phyloP scores from a whole-genome alignment of 2,888 invertebrate genomes.

The Drosophila imparisetae region DNA sequence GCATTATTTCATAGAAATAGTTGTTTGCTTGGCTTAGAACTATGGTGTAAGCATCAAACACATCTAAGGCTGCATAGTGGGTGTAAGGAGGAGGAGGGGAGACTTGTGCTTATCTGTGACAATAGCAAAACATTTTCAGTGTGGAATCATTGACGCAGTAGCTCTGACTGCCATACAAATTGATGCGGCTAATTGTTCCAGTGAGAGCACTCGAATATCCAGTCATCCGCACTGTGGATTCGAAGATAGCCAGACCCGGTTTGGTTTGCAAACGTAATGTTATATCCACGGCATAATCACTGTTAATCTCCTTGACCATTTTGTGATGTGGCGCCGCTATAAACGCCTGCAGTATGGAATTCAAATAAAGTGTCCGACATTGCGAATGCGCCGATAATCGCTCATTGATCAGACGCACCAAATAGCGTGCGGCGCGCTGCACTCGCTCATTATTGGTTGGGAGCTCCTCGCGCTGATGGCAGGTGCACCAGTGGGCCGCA shows the following conservation, averaged over 20 bases:
- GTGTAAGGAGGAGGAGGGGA: background rate
- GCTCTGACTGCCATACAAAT: slow-evolving; percentile 92
- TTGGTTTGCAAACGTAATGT: slow-evolving; percentile 85
- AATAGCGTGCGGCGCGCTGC: slow-evolving; percentile 86
- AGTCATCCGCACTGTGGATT: slow-evolving; percentile 89
- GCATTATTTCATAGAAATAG: slow-evolving; percentile 73
- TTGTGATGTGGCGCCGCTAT: slow-evolving; percentile 85
- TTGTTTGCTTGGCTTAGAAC: slow-evolving; percentile 29
- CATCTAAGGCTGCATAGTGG: slow-evolving; percentile 60
- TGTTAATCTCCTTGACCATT: slow-evolving; percentile 80
- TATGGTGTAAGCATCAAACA: slow-evolving; percentile 25
- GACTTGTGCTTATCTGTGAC: slow-evolving; percentile 84
- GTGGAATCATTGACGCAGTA: slow-evolving; percentile 90
- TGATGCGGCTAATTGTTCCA: slow-evolving; percentile 91
- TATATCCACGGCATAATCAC: slow-evolving; percentile 82
- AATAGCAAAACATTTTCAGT: slow-evolving; percentile 92
- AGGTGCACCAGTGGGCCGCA: slow-evolving; percentile 94
- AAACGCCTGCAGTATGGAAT: slow-evolving; percentile 88
- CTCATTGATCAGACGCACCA: slow-evolving; percentile 88
- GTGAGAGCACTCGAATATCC: slow-evolving; percentile 79
- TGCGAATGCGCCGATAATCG: slow-evolving; percentile 87
- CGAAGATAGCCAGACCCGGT: slow-evolving; percentile 88
- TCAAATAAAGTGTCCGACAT: slow-evolving; percentile 88
- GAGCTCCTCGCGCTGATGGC: slow-evolving; percentile 88
- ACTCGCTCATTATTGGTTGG: slow-evolving; percentile 86